A percentile compares a stretch with the other conserved stretches of the same genome.
phyloP scores from a whole-genome alignment of 2,888 invertebrate species.

The Coremacera marginata region DNA sequence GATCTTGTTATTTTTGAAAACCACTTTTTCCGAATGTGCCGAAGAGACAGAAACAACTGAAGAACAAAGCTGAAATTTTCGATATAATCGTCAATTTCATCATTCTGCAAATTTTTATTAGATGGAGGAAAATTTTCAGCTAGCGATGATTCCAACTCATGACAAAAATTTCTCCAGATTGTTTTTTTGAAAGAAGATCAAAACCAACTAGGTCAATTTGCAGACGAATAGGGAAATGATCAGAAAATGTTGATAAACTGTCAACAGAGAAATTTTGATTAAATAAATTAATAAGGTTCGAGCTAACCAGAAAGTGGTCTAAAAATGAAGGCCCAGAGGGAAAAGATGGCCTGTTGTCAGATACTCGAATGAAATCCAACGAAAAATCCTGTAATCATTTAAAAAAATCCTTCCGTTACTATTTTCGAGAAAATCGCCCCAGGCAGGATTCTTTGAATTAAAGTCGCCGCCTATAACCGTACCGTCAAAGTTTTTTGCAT shows the following conservation, averaged over 20 bases:
- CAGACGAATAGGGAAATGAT: conserved; percentile 23
- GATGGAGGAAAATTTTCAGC: neutral
- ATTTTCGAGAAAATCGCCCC: conserved; percentile 3
- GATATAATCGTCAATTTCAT: neutral
- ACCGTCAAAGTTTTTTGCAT: no score
- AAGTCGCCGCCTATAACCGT: no score
- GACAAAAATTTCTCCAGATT: neutral
- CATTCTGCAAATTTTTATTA: neutral
- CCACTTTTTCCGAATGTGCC: conserved; percentile 7
- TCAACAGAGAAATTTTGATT: conserved; percentile 13
- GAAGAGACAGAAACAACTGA: neutral
- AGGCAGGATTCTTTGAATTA: neutral
- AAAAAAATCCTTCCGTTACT: conserved; percentile 17
- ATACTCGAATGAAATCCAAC: neutral
- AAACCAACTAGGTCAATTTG: neutral
- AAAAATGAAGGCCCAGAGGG: conserved; percentile 24
- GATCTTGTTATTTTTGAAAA: neutral
- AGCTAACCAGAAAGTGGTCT: conserved; percentile 20
- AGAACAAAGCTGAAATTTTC: neutral
- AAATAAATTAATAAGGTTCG: no score
- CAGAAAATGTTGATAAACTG: no score
- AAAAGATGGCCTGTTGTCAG: conserved; percentile 5
- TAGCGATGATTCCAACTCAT: conserved; percentile 1
- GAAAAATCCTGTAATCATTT: conserved; percentile 7
- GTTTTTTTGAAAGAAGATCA: conserved; percentile 17